Conservation (phyloP, 1,140 invertebrate species). For the Halesus radiatus region DNA sequence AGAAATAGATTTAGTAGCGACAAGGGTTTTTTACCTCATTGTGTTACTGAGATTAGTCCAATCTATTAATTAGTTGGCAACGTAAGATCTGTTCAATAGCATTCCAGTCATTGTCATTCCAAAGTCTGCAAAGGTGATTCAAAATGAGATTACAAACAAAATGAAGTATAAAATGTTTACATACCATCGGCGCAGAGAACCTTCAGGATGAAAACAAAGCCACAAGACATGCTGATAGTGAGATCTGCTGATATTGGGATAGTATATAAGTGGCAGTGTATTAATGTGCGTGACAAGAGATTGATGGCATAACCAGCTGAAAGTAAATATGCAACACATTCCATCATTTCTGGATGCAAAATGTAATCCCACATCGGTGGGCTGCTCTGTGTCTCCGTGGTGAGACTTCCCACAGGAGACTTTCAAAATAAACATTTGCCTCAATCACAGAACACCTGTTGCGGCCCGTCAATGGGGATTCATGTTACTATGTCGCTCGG, state of each 20-base stretch:
- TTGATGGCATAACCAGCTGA: constrained; percentile 17
- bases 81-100: constrained; percentile 41
- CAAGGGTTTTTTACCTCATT: constrained; percentile 44
- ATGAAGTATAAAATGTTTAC: constrained; percentile 48
- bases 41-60: constrained; percentile 37
- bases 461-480: background rate
- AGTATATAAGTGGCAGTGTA: constrained; percentile 42
- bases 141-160: constrained; percentile 48
- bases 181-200: constrained; percentile 39
- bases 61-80: constrained; percentile 50
- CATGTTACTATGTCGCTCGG: background rate
- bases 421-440: constrained; percentile 24
- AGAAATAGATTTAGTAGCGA: constrained; percentile 42
- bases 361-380: background rate
- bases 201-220: constrained; percentile 44
- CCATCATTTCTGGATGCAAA: background rate
- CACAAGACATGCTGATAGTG: constrained; percentile 42
- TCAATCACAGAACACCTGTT: constrained; percentile 26
- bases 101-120: constrained; percentile 47
- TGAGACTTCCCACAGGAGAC: constrained; percentile 13
- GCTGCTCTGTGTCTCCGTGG: background rate
- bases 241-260: constrained; percentile 30
- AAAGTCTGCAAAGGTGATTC: constrained; percentile 48
- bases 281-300: constrained; percentile 24
- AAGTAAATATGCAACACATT: background rate